phyloP scores from a whole-genome alignment of 2,888 invertebrate species.

The Strigamia maritima region DNA sequence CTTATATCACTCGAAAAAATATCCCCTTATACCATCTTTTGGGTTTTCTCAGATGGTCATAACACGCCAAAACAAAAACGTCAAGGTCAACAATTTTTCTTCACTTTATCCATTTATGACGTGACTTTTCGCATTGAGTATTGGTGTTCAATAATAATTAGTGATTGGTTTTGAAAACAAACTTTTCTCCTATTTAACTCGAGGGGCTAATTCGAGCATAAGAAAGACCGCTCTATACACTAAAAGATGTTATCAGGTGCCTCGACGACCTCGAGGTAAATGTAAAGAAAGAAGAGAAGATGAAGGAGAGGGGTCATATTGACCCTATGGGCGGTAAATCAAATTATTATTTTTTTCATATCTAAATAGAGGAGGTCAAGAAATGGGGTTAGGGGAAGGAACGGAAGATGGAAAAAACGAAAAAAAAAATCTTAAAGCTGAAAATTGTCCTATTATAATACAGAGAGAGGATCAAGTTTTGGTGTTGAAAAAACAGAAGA shows the following conservation, averaged over 20 bases:
- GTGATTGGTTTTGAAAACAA: background rate
- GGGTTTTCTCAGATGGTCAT: background rate
- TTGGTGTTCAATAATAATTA: background rate
- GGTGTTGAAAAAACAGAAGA: background rate
- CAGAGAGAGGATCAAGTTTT: background rate
- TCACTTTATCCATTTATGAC: background rate
- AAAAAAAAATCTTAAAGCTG: background rate
- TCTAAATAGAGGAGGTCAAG: slow-evolving; percentile 26
- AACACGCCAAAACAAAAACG: background rate
- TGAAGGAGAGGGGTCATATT: slow-evolving; percentile 24
- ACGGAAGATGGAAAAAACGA: background rate
- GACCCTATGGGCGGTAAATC: slow-evolving; percentile 27
- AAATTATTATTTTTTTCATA: slow-evolving; percentile 9
- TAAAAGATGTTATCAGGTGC: slow-evolving; percentile 17
- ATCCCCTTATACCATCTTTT: background rate
- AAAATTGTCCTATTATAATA: slow-evolving; percentile 20
- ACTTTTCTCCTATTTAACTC: background rate
- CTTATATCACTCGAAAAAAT: slow-evolving; percentile 5
- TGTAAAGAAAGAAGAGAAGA: slow-evolving; percentile 3
- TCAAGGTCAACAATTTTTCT: background rate
- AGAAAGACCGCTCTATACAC: background rate
- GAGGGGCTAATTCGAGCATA: slow-evolving; percentile 14
- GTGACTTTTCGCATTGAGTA: too few relatives aligned
- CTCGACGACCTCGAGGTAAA: slow-evolving; percentile 22
- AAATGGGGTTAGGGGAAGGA: slow-evolving; percentile 19